A percentile compares a stretch with the other conserved stretches of the same genome.
These are phyloP conservation scores for Heterodera filipjevi DNA, from an alignment of 2,888 invertebrate species.

Conservation along the genomic window DNA sequence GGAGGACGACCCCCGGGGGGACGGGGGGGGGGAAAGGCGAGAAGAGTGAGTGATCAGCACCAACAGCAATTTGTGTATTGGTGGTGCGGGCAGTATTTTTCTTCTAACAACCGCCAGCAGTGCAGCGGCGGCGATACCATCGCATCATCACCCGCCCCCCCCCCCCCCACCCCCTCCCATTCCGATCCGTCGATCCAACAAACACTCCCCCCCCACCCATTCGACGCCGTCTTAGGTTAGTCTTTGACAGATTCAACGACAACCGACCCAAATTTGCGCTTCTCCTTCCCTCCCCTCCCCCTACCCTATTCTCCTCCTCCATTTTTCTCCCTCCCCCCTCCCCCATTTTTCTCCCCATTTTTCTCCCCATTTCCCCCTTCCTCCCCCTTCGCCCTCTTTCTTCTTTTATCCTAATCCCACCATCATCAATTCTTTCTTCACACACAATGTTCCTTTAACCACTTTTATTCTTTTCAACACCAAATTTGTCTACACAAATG, in stretches of 20 bases:
- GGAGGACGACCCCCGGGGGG: no score
- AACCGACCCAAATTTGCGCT: slow-evolving; percentile 9
- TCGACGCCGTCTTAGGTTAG: not conserved
- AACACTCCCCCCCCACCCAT: not conserved
- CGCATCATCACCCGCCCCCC: not conserved
- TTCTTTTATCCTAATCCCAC: not conserved
- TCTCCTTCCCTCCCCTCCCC: not conserved
- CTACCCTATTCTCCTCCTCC: not conserved
- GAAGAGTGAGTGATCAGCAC: not conserved
- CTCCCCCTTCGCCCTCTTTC: not conserved
- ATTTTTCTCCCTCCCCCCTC: not conserved
- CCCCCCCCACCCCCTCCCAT: not conserved
- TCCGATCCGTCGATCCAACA: not conserved
- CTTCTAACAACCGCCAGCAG: not conserved
- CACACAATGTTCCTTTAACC: slow-evolving; percentile 6
- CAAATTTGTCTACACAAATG: not conserved
- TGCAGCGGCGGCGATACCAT: not conserved
- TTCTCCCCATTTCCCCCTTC: not conserved
- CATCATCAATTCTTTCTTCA: not conserved
- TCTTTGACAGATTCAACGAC: not conserved
- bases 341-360: not conserved
- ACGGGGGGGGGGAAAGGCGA: not conserved
- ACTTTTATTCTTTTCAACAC: not conserved
- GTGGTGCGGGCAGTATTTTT: not conserved
- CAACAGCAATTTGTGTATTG: not conserved